Evolutionary conservation across 2,797 vertebrate genomes (phyloP).

Genomic region (Tokudaia tokunoshimensis): DNA sequence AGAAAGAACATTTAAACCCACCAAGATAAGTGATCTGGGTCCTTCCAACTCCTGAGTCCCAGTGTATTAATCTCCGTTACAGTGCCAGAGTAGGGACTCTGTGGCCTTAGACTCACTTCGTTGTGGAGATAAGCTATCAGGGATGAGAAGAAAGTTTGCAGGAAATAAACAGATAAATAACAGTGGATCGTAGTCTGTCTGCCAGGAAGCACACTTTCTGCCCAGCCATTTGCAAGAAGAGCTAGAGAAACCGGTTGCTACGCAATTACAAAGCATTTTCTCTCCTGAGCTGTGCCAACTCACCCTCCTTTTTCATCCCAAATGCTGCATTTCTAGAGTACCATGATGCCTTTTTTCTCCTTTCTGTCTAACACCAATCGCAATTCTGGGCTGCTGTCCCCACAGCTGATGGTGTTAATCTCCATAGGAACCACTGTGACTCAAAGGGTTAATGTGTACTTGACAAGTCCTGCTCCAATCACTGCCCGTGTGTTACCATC

Average conservation of each 20-base stretch:
- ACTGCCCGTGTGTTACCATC: slow-evolving; percentile 71
- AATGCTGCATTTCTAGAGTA: slow-evolving; percentile 74
- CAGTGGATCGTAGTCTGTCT: slow-evolving; percentile 59
- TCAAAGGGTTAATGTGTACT: slow-evolving; percentile 77
- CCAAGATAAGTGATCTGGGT: background rate
- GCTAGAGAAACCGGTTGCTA: slow-evolving; percentile 64
- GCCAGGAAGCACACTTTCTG: slow-evolving; percentile 58
- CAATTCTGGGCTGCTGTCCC: slow-evolving; percentile 72
- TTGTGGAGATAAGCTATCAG: slow-evolving; percentile 44
- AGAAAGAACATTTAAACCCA: slow-evolving; percentile 42
- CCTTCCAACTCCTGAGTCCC: background rate
- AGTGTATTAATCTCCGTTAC: background rate
- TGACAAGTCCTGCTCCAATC: slow-evolving; percentile 74
- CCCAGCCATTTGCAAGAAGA: slow-evolving; percentile 73
- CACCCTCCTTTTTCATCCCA: slow-evolving; percentile 76
- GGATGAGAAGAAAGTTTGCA: slow-evolving; percentile 61
- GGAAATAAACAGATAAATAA: slow-evolving; percentile 71
- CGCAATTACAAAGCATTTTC: slow-evolving; percentile 70
- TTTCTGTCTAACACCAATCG: slow-evolving; percentile 69
- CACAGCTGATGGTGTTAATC: slow-evolving; percentile 73
- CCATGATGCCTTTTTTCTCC: slow-evolving; percentile 75
- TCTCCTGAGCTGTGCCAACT: slow-evolving; percentile 56
- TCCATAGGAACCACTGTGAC: slow-evolving; percentile 76
- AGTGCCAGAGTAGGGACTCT: background rate
- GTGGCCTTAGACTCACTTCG: background rate